phyloP scores from a whole-genome alignment of 2,113 vertebrate genomes.

The Eptesicus fuscus region DNA sequence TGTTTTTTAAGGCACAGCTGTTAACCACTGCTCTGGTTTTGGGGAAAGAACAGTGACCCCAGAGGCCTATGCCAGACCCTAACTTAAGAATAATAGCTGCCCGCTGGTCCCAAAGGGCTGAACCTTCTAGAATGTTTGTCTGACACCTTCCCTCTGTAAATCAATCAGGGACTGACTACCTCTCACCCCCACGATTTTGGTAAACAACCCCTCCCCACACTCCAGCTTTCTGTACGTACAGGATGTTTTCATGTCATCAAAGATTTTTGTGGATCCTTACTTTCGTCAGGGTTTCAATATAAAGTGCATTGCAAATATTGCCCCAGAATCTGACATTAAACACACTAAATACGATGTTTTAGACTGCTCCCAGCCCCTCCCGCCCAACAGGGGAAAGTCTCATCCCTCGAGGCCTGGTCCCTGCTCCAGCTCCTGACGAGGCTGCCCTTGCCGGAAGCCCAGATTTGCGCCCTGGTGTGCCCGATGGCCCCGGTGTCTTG shows the following conservation, averaged over 20 bases:
- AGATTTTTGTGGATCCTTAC: neutral
- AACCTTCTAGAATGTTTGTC: neutral
- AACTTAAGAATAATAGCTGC: neutral
- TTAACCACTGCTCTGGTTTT: neutral
- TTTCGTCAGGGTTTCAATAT: neutral
- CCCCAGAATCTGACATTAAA: neutral
- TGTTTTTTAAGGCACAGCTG: neutral
- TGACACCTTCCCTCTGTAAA: neutral
- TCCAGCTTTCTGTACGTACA: neutral
- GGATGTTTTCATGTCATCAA: neutral
- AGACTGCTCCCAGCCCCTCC: neutral
- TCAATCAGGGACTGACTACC: neutral
- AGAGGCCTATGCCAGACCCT: neutral
- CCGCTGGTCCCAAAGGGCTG: neutral
- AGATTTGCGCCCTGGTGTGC: neutral
- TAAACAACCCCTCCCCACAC: fast-evolving
- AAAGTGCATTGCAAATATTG: neutral
- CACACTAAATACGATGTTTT: neutral
- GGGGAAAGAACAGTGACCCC: neutral
- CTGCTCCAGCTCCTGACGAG: neutral
- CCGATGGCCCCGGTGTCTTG: neutral
- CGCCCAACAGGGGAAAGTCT: neutral
- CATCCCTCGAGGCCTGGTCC: neutral
- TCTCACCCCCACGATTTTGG: neutral
- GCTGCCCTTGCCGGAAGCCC: neutral